Evolutionary conservation across 2,888 invertebrate genomes (phyloP), one percentile per base, ranked within the genome.

Genomic region (Spicauda simplicius): DNA sequence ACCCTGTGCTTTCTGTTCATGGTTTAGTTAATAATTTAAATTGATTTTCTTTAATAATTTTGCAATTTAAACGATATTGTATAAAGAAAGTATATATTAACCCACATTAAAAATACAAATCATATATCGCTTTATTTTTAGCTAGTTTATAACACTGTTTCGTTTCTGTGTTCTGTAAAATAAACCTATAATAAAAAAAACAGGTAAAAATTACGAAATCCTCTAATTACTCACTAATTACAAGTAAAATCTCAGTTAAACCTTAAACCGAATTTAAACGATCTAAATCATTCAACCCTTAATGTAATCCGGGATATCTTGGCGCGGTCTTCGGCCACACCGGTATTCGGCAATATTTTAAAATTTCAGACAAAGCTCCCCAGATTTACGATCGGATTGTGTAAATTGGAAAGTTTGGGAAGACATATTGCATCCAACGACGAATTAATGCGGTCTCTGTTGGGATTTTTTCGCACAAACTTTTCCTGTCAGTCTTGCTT

Each of bases 351-450:
- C 79, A 80, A 86, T 85, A 87, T 86, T 88, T 89, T 85, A 86
- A 88, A 86, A 81, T 83, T 81, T 80, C 81, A 81, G 81, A 84
- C 86, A 84, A 86, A 84, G 84, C 83, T 80, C 76, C 74, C 71
- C 78, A 83, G 87, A 88, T 87, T 89, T 88, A 88, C 86, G 86
- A 78, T 78, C 76, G 84, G 83, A 80, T 84, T 87, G 82, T 87
- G 84, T 82, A 88, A 88, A 89, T 88, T 88, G 86, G 83, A 88
- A 88, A 86, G 82, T 87, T 87, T 72, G 77, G 71, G 77, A 82
- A 85, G 84, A 87, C 81, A 82, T 82, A 85, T 86, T 83, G 84
- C 82, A 78, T 78, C 77, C 72, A 73, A 70, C 68, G 74, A 69
- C 59, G 77, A 82, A 83, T 82, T 77, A 80, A 83, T 83, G 80